Evolutionary conservation across 2,888 invertebrate genomes (phyloP).

Genomic region (Drosophila formosana): DNA sequence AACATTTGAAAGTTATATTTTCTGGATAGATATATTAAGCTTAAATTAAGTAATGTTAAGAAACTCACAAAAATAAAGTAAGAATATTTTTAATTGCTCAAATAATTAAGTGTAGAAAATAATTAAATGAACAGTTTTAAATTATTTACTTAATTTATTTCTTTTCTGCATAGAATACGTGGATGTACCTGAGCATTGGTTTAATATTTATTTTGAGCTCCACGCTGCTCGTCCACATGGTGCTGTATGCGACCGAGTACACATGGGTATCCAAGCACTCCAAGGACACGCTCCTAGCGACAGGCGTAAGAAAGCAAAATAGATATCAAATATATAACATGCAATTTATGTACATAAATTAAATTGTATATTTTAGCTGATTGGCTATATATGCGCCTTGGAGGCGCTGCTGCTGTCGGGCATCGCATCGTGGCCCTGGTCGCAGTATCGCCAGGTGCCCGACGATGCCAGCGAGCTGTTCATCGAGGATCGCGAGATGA

Average conservation of each 20-base stretch:
- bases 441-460: constrained; percentile 88
- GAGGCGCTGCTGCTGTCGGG: constrained; percentile 87
- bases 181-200: constrained; percentile 90
- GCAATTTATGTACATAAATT: no score
- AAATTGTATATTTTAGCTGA: constrained; percentile 84
- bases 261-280: constrained; percentile 90
- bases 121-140: no score
- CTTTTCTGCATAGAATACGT: constrained; percentile 87
- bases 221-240: constrained; percentile 89
- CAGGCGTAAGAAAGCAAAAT: constrained; percentile 86
- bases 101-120: no score
- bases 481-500: constrained; percentile 86
- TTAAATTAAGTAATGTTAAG: no score
- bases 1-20: no score
- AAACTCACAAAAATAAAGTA: no score
- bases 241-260: constrained; percentile 88
- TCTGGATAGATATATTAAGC: no score
- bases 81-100: no score
- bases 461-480: constrained; percentile 88
- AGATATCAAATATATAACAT: background rate
- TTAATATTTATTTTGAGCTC: constrained; percentile 90
- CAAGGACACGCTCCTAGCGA: constrained; percentile 89
- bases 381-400: constrained; percentile 88
- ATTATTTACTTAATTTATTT: no score
- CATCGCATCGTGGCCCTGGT: constrained; percentile 87